A percentile compares a stretch with the other conserved stretches of the same genome.
Conservation (phyloP, 2,113 vertebrate species). For the Puffinus mauretanicus region DNA sequence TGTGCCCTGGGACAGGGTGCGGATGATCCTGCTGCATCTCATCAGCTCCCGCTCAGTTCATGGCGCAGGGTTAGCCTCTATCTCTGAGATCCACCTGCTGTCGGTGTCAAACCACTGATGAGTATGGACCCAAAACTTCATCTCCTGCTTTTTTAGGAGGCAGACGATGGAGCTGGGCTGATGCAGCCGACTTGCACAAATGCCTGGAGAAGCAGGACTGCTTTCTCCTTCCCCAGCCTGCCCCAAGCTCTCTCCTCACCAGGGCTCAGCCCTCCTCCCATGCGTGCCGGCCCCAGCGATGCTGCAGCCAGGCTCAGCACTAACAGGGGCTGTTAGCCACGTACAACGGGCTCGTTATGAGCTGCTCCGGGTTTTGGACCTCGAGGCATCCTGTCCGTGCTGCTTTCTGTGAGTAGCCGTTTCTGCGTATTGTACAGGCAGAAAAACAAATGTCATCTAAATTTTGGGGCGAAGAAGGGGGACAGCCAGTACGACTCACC, state of each 20-base stretch:
- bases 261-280: neutral
- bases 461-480: neutral
- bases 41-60: neutral
- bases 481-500: neutral
- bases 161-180: neutral
- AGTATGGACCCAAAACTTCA: neutral
- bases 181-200: neutral
- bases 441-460: neutral
- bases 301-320: neutral
- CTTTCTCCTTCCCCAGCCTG: neutral
- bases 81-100: too few species aligned
- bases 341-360: accelerated
- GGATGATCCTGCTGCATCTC: neutral
- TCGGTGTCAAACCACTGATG: neutral
- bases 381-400: neutral
- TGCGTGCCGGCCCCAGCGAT: neutral
- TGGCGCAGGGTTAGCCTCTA: neutral
- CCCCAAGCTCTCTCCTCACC: neutral
- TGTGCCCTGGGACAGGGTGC: neutral
- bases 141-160: neutral
- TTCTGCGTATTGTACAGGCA: neutral
- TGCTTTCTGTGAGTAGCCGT: neutral
- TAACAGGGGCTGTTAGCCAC: accelerated
- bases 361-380: neutral
- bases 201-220: neutral